Conservation (phyloP, 1,140 invertebrate species). For the Eurosta solidaginis region DNA sequence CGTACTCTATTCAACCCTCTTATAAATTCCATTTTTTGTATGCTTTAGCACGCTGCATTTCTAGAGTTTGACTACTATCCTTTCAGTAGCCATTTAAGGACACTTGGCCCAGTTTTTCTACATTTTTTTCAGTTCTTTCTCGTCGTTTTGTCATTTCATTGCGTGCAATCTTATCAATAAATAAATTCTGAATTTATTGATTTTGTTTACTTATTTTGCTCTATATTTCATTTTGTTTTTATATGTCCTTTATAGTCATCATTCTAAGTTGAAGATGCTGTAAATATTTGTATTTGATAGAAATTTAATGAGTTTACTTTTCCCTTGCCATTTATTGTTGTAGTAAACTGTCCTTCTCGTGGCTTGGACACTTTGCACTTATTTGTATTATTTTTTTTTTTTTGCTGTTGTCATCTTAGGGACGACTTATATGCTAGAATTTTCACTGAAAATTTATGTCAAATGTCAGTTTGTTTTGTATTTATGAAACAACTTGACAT, state of each 20-base stretch:
- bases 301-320: constrained; percentile 22
- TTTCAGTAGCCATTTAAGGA: neutral
- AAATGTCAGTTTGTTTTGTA: constrained; percentile 15
- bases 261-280: neutral
- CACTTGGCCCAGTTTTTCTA: neutral
- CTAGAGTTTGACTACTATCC: neutral
- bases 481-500: neutral
- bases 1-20: neutral
- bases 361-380: neutral
- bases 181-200: constrained; percentile 30
- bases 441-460: constrained; percentile 20
- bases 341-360: neutral
- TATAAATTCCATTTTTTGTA: neutral
- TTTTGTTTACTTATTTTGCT: constrained; percentile 18
- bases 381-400: neutral
- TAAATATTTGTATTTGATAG: constrained; percentile 15
- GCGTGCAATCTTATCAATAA: constrained; percentile 24
- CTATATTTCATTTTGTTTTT: neutral
- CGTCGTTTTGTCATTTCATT: neutral
- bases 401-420: neutral
- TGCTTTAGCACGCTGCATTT: neutral
- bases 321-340: neutral
- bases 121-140: neutral
- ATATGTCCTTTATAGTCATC: neutral
- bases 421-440: neutral